These are phyloP conservation scores for Thamnophis elegans DNA, from an alignment of 2,797 vertebrate species.

Conservation along the genomic window DNA sequence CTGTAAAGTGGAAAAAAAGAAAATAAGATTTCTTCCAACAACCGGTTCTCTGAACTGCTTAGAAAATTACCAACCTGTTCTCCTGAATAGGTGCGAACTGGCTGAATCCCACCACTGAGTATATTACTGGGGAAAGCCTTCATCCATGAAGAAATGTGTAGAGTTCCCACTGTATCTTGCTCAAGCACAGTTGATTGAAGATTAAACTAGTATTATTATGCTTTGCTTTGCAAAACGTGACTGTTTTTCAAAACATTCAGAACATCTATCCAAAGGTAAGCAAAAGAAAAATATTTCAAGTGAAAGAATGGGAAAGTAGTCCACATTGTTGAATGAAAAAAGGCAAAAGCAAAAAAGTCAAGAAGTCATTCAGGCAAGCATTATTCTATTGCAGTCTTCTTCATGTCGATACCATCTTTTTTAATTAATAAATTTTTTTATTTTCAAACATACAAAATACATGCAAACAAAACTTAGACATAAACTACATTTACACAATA, in stretches of 20 bases:
- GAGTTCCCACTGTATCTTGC: not conserved
- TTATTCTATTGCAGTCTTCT: not conserved
- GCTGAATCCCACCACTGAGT: too few species aligned
- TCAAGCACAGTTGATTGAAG: not conserved
- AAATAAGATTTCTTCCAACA: too few species aligned
- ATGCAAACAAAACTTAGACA: too few species aligned
- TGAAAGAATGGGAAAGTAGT: not conserved
- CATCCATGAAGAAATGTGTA: not conserved
- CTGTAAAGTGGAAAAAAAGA: too few species aligned
- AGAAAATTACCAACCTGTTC: too few species aligned
- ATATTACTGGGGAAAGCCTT: not conserved
- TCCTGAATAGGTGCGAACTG: too few species aligned
- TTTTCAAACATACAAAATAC: too few species aligned
- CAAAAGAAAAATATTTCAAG: not conserved
- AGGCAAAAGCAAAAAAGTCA: not conserved
- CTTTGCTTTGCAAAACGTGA: not conserved
- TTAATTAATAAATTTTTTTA: too few species aligned
- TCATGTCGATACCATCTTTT: not conserved
- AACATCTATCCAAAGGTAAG: not conserved
- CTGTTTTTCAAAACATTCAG: not conserved
- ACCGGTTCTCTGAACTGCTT: too few species aligned
- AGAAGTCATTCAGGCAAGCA: not conserved
- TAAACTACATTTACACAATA: too few species aligned
- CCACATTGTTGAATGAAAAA: not conserved
- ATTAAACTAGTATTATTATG: not conserved